Base-by-base conservation (phyloP, 2,888 invertebrate genomes). In the Pogonocherus hispidulus region DNA sequence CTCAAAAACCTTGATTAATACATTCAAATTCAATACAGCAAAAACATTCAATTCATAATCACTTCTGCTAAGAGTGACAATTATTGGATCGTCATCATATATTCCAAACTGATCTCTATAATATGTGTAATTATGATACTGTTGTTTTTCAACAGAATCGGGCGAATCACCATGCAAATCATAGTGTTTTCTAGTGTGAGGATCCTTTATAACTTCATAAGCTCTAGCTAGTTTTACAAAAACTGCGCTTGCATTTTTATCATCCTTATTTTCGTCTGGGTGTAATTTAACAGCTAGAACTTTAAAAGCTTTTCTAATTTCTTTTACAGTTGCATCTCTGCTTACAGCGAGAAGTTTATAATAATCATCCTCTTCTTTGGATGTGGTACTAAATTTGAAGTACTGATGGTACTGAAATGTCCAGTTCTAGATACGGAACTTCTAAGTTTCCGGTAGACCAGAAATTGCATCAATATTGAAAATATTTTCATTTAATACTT, bases 181-280 rank as follows among this genome's bases (percentile, higher is more conserved):
- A 86, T 95, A 96, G 60, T 91, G 91, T 78, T 91, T 92, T 64
- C 94, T 87, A 70, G 91, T 88, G 66, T 93, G 92, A 47, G 93
- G 91, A 86, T 96, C 95, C 85, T 95, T 95, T 11, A 96, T 85
- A 1, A 93, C 91, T 85, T 96, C 96, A 86, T 96, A 96, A 0
- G 95, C 96, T 80, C 92, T 90, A 55, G 93, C 94, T 52, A 96
- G 88, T 86, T 91, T 90, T 22, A 95, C 84, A 83, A 96, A 96
- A 74, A 90, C 91, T 49, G 91, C 90, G 82, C 94, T 93, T 6
- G 93, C 92, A 59, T 91, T 87, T 64, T 89, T 88, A 84, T 92
- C 91, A 82, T 92, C 91, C 94, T 84, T 84, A 80, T 89, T 89
- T 83, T 93, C 93, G 83, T 93, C 93, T 2, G 93, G 93, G 87